phyloP scores from a whole-genome alignment of 2,797 vertebrate species.

The Lemur catta region DNA sequence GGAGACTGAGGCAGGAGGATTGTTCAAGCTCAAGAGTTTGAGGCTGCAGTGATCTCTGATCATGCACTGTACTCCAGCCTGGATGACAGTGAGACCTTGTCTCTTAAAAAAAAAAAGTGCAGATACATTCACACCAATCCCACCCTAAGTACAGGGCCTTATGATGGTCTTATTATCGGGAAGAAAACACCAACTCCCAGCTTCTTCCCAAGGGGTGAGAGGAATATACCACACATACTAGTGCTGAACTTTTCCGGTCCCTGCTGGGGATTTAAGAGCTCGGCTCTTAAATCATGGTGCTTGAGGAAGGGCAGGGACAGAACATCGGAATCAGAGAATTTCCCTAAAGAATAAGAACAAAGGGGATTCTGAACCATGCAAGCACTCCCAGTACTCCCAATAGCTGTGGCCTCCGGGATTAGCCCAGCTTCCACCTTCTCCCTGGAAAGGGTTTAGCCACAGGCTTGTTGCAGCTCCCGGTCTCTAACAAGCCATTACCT shows the following conservation, averaged over 20 bases:
- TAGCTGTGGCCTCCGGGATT: not conserved
- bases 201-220: not conserved
- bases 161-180: no score
- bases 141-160: not conserved
- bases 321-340: not conserved
- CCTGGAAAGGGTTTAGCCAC: not conserved
- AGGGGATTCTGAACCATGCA: not conserved
- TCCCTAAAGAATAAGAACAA: not conserved
- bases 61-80: no score
- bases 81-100: no score
- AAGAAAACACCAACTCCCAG: no score
- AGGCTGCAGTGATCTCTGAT: no score
- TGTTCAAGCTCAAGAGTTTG: no score
- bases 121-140: not conserved
- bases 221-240: not conserved
- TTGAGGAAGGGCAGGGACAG: not conserved
- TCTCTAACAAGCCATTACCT: not conserved
- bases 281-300: not conserved
- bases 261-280: no score
- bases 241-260: no score
- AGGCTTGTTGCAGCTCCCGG: not conserved
- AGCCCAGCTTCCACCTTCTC: not conserved
- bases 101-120: no score
- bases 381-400: not conserved
- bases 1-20: no score